Evolutionary conservation across 2,888 invertebrate genomes (phyloP), one percentile per base, ranked within the genome.

Genomic region (Drosophila formosana): DNA sequence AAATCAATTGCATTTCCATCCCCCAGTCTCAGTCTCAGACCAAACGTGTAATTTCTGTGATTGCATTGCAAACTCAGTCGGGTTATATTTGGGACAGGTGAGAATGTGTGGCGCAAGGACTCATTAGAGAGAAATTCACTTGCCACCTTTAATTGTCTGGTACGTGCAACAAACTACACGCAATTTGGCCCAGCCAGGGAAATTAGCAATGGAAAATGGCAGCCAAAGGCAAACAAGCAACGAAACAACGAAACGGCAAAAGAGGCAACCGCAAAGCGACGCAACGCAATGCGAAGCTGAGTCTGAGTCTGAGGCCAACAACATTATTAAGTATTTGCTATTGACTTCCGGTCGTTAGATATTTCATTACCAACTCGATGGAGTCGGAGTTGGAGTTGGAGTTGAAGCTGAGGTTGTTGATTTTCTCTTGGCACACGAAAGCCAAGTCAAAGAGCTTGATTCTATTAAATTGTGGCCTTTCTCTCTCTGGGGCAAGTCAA

Each of bases 311-410:
- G 25, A 8, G 61, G 75, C 68, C 72, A 84, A 82, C 89, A 89
- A 75, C 89, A 89, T 88, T 88, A 89, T 89, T 90, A 84, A 87
- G 89, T 87, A 89, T 89, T 89, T 89, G 90, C 87, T 77, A 83
- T 82, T 80, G 85, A 89, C 89, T 90, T 89, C 89, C 89, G 89
- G 90, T 90, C 88, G 88, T 89, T 90, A 89, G 89, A 86, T 89
- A 86, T 86, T 86, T 86, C 85, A 86, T 86, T 86, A 86, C 86
- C 88, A 89, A 85, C 88, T 68, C 73, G 69, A 56, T 71, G 53
- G 72, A 66, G 58, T 32, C 23, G n/a, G 53, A 43, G 52, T 34
- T 18, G 55, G 46, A 63, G 64, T 55, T 53, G 55, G 47, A 28
- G 28, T 28, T 23, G 43, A 7, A 18, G 18, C 13, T 50, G 50